phyloP scores from a whole-genome alignment of 1,140 invertebrate species.

The Samia ricini region DNA sequence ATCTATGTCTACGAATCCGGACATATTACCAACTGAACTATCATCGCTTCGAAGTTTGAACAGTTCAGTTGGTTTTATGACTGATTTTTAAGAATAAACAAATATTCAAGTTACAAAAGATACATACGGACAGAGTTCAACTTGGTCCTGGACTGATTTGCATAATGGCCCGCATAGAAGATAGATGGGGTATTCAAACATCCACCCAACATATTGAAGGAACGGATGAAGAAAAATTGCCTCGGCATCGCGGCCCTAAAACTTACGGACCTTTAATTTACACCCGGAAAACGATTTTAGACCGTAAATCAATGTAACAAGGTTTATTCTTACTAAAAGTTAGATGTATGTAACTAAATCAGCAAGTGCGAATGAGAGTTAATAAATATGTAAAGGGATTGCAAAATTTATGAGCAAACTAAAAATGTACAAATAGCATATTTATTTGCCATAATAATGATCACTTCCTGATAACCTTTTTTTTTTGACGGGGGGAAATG shows the following conservation, averaged over 20 bases:
- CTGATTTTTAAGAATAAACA: background rate
- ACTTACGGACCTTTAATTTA: slow-evolving; percentile 49
- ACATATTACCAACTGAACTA: too few species aligned
- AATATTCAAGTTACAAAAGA: slow-evolving; percentile 11
- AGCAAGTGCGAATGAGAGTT: slow-evolving; percentile 34
- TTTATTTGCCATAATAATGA: too few species aligned
- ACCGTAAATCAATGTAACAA: slow-evolving; percentile 23
- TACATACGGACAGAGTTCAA: slow-evolving; percentile 13
- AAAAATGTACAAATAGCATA: slow-evolving; percentile 8
- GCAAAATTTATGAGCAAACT: slow-evolving; percentile 36
- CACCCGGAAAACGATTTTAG: slow-evolving; percentile 24
- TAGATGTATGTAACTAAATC: slow-evolving; percentile 10
- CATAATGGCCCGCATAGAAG: slow-evolving; percentile 55
- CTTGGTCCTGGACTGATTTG: slow-evolving; percentile 33
- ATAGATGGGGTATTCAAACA: slow-evolving; percentile 48
- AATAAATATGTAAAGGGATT: slow-evolving; percentile 53
- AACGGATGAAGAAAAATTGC: slow-evolving; percentile 60
- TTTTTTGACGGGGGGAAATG: too few species aligned
- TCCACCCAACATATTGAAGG: slow-evolving; percentile 58
- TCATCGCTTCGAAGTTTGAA: too few species aligned
- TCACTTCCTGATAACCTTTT: too few species aligned
- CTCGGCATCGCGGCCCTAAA: slow-evolving; percentile 43
- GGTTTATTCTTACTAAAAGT: slow-evolving; percentile 19
- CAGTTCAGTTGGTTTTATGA: background rate
- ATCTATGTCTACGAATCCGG: too few species aligned